A percentile compares a stretch with the other conserved stretches of the same genome.
These are phyloP conservation scores for Lasioglossum leucozonium DNA, from an alignment of 2,888 invertebrate genomes.

Conservation along the genomic window DNA sequence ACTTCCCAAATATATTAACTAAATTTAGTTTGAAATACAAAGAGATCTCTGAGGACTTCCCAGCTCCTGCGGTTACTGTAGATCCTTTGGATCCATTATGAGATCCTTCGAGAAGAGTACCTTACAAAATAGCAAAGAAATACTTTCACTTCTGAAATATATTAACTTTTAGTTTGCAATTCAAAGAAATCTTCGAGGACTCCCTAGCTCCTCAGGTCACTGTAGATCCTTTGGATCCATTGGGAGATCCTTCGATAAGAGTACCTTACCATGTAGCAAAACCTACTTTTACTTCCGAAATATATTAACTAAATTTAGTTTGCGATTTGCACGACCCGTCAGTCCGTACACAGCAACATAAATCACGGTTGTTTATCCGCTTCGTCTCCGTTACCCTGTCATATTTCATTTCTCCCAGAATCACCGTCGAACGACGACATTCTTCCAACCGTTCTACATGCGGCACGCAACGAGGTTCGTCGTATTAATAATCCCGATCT, in stretches of 20 bases:
- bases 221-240: not conserved
- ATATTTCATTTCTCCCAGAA: not conserved
- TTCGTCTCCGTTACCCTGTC: not conserved
- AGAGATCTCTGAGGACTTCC: too few relatives aligned
- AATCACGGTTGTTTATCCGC: not conserved
- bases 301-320: not conserved
- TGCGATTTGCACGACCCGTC: not conserved
- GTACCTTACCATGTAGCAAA: too few relatives aligned
- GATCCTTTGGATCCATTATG: not conserved
- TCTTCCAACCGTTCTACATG: not conserved
- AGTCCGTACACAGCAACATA: not conserved
- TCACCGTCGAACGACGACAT: constrained; percentile 3
- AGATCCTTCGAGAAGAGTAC: not conserved
- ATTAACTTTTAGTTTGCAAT: too few relatives aligned
- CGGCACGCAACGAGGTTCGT: not conserved
- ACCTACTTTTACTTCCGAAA: not conserved
- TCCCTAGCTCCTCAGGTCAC: too few relatives aligned
- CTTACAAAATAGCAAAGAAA: fast-evolving
- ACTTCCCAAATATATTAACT: not conserved
- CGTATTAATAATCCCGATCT: not conserved
- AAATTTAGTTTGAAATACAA: too few relatives aligned
- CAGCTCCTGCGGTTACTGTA: too few relatives aligned
- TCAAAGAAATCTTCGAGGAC: too few relatives aligned
- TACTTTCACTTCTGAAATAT: not conserved
- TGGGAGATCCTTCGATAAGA: not conserved